Conservation (phyloP, 2,113 vertebrate genomes). For the Girardinichthys multiradiatus region DNA sequence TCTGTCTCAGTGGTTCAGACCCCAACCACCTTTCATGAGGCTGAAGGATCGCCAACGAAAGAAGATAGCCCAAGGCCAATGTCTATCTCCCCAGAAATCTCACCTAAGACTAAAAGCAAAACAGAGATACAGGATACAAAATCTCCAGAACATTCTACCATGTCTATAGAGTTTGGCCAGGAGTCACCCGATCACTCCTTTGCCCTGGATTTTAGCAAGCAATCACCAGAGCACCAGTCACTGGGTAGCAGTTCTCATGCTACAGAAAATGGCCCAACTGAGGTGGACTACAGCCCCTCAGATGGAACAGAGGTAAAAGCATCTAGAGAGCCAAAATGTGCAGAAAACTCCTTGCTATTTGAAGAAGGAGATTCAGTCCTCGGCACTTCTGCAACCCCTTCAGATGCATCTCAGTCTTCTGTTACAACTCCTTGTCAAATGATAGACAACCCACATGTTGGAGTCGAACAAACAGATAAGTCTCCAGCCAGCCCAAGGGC, state of each 20-base stretch:
- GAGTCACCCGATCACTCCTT: slow-evolving; percentile 94
- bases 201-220: slow-evolving; percentile 91
- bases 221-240: slow-evolving; percentile 90
- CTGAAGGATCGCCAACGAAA: slow-evolving; percentile 92
- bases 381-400: slow-evolving; percentile 88
- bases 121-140: slow-evolving; percentile 83
- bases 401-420: slow-evolving; percentile 92
- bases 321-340: slow-evolving; percentile 72
- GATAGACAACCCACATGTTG: slow-evolving; percentile 61
- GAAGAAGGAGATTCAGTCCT: slow-evolving; percentile 85
- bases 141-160: slow-evolving; percentile 90
- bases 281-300: slow-evolving; percentile 92
- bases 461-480: slow-evolving; percentile 54
- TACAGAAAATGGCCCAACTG: slow-evolving; percentile 94
- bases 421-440: slow-evolving; percentile 91
- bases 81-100: slow-evolving; percentile 97
- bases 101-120: slow-evolving; percentile 88
- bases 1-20: slow-evolving; percentile 97
- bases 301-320: slow-evolving; percentile 80
- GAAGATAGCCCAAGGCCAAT: slow-evolving; percentile 94
- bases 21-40: slow-evolving; percentile 92
- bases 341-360: slow-evolving; percentile 82
- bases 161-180: slow-evolving; percentile 89
- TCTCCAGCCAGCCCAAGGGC: slow-evolving; percentile 79
- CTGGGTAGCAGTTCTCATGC: slow-evolving; percentile 79